These are phyloP conservation scores for Menura novaehollandiae DNA, from an alignment of 2,113 vertebrate genomes.

Conservation along the genomic window DNA sequence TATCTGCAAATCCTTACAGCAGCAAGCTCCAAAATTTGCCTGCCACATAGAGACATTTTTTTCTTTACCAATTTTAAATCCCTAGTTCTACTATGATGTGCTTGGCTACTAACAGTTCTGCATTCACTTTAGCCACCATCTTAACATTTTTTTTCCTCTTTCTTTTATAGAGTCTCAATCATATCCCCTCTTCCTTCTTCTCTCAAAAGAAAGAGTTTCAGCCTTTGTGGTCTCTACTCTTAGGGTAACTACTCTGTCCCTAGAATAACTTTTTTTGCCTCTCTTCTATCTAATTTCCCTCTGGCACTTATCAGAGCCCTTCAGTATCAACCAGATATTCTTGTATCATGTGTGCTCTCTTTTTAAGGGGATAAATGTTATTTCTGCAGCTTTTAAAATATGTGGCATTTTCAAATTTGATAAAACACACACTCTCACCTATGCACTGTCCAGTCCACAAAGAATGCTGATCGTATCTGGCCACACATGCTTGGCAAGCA, in stretches of 20 bases:
- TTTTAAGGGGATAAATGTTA: background rate
- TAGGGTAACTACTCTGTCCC: background rate
- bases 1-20: background rate
- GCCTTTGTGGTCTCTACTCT: background rate
- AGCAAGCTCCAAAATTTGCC: background rate
- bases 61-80: background rate
- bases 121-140: background rate
- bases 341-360: background rate
- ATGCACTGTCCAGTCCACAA: constrained; percentile 88
- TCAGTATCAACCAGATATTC: background rate
- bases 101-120: background rate
- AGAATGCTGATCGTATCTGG: constrained; percentile 92
- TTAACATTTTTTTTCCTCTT: background rate
- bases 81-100: background rate
- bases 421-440: constrained; percentile 69
- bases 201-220: background rate
- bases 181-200: background rate
- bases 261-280: background rate
- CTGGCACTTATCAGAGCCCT: background rate
- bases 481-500: constrained; percentile 84
- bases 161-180: background rate
- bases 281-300: background rate
- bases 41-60: background rate
- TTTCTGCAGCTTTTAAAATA: background rate
- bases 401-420: background rate